Percentiles rank a stretch among this genome's conserved stretches.
These are phyloP conservation scores for Halichoeres trimaculatus DNA, from an alignment of 2,113 vertebrate species.

Conservation along the genomic window DNA sequence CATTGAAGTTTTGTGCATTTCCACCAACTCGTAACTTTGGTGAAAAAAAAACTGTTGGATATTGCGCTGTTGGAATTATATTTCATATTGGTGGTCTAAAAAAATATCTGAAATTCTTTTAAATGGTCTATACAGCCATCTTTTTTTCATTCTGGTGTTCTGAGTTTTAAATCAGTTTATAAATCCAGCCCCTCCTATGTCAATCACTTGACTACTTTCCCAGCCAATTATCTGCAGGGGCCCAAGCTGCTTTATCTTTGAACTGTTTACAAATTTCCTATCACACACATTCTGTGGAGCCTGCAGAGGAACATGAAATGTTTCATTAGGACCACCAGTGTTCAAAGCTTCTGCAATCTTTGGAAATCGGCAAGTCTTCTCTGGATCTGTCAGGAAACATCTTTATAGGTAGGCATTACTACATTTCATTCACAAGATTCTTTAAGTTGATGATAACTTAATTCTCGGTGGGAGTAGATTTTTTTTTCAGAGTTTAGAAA, in stretches of 20 bases:
- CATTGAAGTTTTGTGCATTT: too few species aligned
- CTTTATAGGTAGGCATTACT: slow-evolving; percentile 64
- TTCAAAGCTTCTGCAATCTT: slow-evolving; percentile 53
- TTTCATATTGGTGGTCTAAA: too few species aligned
- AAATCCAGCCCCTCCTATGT: slow-evolving; percentile 45
- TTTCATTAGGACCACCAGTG: slow-evolving; percentile 61
- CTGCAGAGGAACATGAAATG: slow-evolving; percentile 64
- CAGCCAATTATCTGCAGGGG: slow-evolving; percentile 79
- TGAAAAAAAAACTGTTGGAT: too few species aligned
- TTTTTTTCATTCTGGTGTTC: not conserved
- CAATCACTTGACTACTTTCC: slow-evolving; percentile 72
- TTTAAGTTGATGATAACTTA: not conserved
- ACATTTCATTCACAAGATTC: not conserved
- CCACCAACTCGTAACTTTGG: too few species aligned
- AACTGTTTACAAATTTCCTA: slow-evolving; percentile 78
- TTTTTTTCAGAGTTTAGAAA: not conserved
- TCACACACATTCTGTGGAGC: slow-evolving; percentile 63
- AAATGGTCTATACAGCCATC: not conserved
- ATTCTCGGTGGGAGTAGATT: too few species aligned
- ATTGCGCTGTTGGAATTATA: too few species aligned
- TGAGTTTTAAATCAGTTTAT: slow-evolving; percentile 15
- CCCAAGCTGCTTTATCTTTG: slow-evolving; percentile 80
- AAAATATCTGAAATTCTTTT: not conserved
- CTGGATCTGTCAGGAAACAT: slow-evolving; percentile 31
- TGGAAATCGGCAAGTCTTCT: slow-evolving; percentile 38